phyloP scores from a whole-genome alignment of 2,888 invertebrate species.

The Coecobrya sp. region DNA sequence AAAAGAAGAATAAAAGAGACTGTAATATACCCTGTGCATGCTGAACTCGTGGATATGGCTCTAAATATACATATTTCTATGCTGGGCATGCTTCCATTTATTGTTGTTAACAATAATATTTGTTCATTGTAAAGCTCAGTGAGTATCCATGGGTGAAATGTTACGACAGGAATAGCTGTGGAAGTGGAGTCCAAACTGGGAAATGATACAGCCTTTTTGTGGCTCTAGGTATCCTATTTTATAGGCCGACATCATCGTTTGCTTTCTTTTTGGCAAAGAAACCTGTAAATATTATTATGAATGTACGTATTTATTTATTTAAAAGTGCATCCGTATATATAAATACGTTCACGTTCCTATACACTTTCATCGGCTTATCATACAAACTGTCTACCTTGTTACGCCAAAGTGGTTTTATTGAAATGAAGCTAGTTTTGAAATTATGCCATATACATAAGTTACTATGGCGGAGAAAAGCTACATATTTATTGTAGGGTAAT shows the following conservation, averaged over 20 bases:
- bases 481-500: background rate
- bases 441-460: background rate
- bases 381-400: background rate
- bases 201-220: background rate
- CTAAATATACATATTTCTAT: background rate
- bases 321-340: background rate
- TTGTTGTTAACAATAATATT: background rate
- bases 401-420: background rate
- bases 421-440: background rate
- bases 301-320: background rate
- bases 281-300: background rate
- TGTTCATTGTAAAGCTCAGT: background rate
- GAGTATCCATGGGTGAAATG: background rate
- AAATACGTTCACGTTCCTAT: background rate
- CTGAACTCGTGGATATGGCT: background rate
- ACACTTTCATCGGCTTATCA: background rate
- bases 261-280: background rate
- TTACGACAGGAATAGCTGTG: background rate
- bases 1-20: background rate
- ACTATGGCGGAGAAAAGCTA: background rate
- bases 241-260: background rate
- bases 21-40: background rate
- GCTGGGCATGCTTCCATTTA: background rate
- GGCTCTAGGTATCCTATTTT: background rate
- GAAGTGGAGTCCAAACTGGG: background rate